Evolutionary conservation across 2,888 invertebrate species (phyloP).

Genomic region (Mesoligia furuncula): DNA sequence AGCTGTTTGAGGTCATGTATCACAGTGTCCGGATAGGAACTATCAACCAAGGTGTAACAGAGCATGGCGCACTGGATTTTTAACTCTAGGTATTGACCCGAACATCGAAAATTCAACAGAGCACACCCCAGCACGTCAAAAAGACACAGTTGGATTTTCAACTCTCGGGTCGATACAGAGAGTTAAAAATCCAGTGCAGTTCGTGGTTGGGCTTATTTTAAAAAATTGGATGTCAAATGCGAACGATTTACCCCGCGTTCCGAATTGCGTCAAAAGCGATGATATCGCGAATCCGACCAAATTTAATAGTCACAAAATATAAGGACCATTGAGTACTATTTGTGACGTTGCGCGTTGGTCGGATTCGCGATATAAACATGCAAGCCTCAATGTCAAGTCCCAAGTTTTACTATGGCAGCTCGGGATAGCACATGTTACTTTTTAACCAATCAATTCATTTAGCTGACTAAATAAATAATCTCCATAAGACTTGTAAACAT

Average conservation of each 20-base stretch:
- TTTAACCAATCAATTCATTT: slow-evolving; percentile 1
- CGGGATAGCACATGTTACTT: not conserved
- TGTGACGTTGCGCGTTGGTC: no score
- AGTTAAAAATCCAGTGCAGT: no score
- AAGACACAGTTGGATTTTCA: not conserved
- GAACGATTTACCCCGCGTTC: not conserved
- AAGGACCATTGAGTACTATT: no score
- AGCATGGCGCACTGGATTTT: not conserved
- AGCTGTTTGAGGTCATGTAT: not conserved
- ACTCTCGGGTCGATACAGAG: not conserved
- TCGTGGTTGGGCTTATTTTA: not conserved
- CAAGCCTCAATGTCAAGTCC: not conserved
- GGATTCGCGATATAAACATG: not conserved
- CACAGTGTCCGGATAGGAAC: no score
- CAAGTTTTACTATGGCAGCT: not conserved
- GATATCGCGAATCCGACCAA: no score
- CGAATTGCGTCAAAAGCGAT: no score
- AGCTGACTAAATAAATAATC: slow-evolving; percentile 25
- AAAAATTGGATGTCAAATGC: not conserved
- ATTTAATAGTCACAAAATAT: no score
- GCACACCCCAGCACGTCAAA: not conserved
- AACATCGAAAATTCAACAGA: not conserved
- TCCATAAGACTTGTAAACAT: slow-evolving; percentile 30
- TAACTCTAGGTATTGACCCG: not conserved
- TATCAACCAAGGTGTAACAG: no score